phyloP scores from a whole-genome alignment of 2,888 invertebrate genomes.

The Idaea aversata region DNA sequence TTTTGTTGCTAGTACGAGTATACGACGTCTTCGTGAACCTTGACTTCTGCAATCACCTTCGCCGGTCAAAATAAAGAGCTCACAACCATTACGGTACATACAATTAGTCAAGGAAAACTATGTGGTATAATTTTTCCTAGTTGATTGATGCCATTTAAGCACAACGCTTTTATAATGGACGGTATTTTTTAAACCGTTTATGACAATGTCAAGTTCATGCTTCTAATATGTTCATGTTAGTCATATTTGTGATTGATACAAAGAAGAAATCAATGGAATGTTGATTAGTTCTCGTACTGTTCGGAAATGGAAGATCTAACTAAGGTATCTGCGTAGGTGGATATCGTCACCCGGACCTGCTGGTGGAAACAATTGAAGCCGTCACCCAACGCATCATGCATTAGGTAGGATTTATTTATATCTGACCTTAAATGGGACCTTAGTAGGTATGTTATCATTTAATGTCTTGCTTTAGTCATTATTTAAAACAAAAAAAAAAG shows the following conservation, averaged over 20 bases:
- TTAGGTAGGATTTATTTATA: constrained; percentile 5
- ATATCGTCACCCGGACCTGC: constrained; percentile 42
- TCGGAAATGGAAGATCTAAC: constrained; percentile 14
- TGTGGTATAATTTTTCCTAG: constrained; percentile 21
- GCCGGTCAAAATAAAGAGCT: constrained; percentile 21
- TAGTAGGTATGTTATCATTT: neutral
- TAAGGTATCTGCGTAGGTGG: constrained; percentile 8
- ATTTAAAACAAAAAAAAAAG: neutral
- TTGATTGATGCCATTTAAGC: constrained; percentile 21
- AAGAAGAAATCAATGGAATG: constrained; percentile 46
- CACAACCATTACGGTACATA: constrained; percentile 7
- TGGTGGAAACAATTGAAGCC: constrained; percentile 1
- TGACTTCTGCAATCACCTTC: constrained; percentile 48
- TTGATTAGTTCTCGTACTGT: constrained; percentile 42
- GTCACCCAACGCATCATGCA: neutral
- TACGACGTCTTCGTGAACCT: constrained; percentile 34
- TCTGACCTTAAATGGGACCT: neutral
- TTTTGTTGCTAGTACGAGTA: constrained; percentile 24
- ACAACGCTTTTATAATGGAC: constrained; percentile 28
- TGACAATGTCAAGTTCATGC: constrained; percentile 38
- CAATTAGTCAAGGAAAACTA: constrained; percentile 7
- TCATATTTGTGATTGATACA: constrained; percentile 29
- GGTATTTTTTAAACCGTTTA: constrained; percentile 37
- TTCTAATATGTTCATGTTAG: constrained; percentile 21
- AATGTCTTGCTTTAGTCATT: neutral